Evolutionary conservation across 2,113 vertebrate genomes (phyloP), one percentile per base, ranked within the genome.

Genomic region (Rhinopomastus cyanomelas): DNA sequence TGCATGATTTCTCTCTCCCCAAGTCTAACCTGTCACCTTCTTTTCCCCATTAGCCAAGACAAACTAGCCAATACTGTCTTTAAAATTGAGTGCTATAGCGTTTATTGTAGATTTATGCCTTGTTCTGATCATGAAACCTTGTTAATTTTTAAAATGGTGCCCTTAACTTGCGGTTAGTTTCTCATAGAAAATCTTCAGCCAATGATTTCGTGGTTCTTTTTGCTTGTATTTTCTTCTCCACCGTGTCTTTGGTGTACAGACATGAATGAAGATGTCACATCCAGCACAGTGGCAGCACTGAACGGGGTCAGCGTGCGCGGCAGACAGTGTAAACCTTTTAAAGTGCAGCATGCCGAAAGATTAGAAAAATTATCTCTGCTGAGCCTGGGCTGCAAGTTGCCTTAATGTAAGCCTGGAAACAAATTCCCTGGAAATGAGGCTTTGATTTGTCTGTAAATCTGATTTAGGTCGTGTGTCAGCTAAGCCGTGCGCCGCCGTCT

Each of bases 371-470:
- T 16, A 71, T 75, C 64, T 88, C 66, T 61, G 34, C 46, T 87
- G 81, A 89, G 64, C 79, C 53, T 46, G 86, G 73, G 67, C 81
- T 81, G 76, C 88, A 81, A 52, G 81, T 91, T 91, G 88, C 76
- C 36, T 88, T 93, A 83, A 93, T 91, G 87, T 91, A 82, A 36
- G 80, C 94, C 61, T 92, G 94, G 56, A 71, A 78, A 92, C 91
- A 82, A 59, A 93, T 87, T 90, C 71, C 59, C 78, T 66, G 66
- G 59, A 85, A 81, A 84, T 49, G 51, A 68, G 67, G 81, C 48
- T 95, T 86, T 94, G 89, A 78, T 93, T 95, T 94, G 87, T 84
- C 85, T 92, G 92, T 91, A 88, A 83, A 90, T 87, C 79, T 92
- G 93, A 94, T 94, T 91, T 94, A 92, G 94, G 89, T 95, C 81